A percentile compares a stretch with the other conserved stretches of the same genome.
These are phyloP conservation scores for Parambassis ranga DNA, from an alignment of 2,797 vertebrate species.

Conservation along the genomic window DNA sequence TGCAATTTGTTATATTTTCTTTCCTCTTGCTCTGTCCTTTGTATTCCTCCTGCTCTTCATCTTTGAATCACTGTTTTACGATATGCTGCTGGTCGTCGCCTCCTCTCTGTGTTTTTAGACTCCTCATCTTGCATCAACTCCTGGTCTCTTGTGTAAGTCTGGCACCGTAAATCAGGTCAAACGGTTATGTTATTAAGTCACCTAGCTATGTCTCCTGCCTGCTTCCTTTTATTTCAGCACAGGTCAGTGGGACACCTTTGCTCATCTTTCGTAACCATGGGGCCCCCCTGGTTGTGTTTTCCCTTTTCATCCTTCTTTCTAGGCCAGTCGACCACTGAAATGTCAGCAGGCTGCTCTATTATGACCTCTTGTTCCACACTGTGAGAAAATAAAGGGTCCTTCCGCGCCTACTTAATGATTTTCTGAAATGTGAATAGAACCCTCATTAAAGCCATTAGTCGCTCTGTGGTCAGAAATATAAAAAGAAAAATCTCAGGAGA, in stretches of 20 bases:
- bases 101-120: no score
- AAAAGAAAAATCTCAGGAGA: neutral
- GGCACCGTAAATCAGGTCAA: slow-evolving; percentile 22
- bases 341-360: neutral
- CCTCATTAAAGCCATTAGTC: neutral
- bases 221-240: slow-evolving; percentile 36
- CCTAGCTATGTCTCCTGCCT: slow-evolving; percentile 10
- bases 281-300: neutral
- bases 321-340: neutral
- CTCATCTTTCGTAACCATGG: slow-evolving; percentile 28
- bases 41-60: neutral
- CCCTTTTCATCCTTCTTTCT: slow-evolving; percentile 17
- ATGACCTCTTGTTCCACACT: neutral
- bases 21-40: neutral
- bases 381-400: neutral
- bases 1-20: no score
- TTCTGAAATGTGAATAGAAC: neutral
- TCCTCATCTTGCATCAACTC: neutral
- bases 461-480: neutral
- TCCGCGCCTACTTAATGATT: neutral
- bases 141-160: slow-evolving; percentile 41
- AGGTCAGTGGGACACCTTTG: slow-evolving; percentile 56
- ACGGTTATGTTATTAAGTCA: slow-evolving; percentile 18
- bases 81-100: no score
- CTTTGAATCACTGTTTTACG: neutral